Conservation (phyloP, 2,888 invertebrate species). For the Polydrusus pterygomalis region DNA sequence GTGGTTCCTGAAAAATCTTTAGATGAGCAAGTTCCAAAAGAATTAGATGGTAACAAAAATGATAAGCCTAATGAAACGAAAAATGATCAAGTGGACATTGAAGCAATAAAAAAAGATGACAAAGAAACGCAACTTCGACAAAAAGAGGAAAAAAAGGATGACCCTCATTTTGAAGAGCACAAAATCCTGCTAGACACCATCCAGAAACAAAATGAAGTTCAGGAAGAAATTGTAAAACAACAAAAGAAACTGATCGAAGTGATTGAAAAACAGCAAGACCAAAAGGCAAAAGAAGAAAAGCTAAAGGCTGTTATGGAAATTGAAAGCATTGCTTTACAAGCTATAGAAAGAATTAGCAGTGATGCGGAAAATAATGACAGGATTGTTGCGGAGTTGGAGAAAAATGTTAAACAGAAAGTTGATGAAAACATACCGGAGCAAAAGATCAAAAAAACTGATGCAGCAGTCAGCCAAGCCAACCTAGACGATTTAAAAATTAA, state of each 20-base stretch:
- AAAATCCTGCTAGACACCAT: constrained; percentile 77
- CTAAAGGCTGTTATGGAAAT: constrained; percentile 68
- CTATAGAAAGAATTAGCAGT: constrained; percentile 67
- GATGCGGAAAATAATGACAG: constrained; percentile 57
- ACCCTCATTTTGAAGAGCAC: constrained; percentile 65
- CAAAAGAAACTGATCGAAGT: constrained; percentile 72
- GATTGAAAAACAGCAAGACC: constrained; percentile 61
- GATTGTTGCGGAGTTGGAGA: constrained; percentile 56
- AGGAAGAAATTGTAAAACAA: constrained; percentile 80
- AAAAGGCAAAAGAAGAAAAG: constrained; percentile 64
- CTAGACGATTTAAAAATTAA: constrained; percentile 40
- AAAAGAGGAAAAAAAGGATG: constrained; percentile 63
- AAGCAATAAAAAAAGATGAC: constrained; percentile 71
- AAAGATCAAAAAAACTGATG: constrained; percentile 15
- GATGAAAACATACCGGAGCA: constrained; percentile 20
- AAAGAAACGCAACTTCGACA: constrained; percentile 70
- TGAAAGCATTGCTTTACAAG: constrained; percentile 67
- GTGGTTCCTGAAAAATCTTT: constrained; percentile 42
- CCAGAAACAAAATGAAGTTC: constrained; percentile 81
- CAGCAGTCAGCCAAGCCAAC: background rate
- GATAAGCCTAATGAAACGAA: constrained; percentile 26
- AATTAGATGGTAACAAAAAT: constrained; percentile 26
- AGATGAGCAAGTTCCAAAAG: constrained; percentile 44
- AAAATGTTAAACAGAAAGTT: constrained; percentile 48
- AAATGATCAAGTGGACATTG: constrained; percentile 72